phyloP scores from a whole-genome alignment of 2,888 invertebrate genomes.

The Sinodicranocentrus sp. region DNA sequence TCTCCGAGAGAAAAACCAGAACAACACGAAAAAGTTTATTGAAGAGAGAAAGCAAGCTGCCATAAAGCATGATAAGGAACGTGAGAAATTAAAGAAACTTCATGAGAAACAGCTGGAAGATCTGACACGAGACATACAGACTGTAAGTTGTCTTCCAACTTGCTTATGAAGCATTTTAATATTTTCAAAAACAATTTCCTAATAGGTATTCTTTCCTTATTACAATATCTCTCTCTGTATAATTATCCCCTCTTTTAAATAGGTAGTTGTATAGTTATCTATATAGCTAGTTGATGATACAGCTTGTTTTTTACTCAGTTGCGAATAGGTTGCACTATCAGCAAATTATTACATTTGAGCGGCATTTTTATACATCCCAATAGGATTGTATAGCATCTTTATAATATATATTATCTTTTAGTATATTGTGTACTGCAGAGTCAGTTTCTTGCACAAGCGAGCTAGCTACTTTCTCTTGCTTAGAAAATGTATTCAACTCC shows the following conservation, averaged over 20 bases:
- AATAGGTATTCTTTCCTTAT: not conserved
- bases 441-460: not conserved
- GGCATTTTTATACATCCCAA: not conserved
- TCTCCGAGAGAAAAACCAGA: constrained; percentile 96
- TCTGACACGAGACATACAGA: constrained; percentile 91
- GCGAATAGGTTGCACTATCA: constrained; percentile 36
- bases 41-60: constrained; percentile 94
- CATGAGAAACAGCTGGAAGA: constrained; percentile 96
- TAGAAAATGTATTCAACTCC: not conserved
- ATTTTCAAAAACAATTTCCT: not conserved
- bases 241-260: constrained; percentile 4
- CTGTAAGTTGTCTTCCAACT: constrained; percentile 81
- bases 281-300: not conserved
- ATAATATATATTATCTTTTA: not conserved
- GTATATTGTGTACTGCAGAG: not conserved
- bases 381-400: not conserved
- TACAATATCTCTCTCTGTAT: not conserved
- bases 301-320: constrained; percentile 54
- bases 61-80: constrained; percentile 94
- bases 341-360: not conserved
- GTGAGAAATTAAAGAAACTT: constrained; percentile 92
- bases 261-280: constrained; percentile 14
- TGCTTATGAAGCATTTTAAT: constrained; percentile 1
- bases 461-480: constrained; percentile 18
- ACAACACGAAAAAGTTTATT: constrained; percentile 98